Base-by-base conservation (phyloP, 2,113 vertebrate species). In the Malaclemys terrapin region DNA sequence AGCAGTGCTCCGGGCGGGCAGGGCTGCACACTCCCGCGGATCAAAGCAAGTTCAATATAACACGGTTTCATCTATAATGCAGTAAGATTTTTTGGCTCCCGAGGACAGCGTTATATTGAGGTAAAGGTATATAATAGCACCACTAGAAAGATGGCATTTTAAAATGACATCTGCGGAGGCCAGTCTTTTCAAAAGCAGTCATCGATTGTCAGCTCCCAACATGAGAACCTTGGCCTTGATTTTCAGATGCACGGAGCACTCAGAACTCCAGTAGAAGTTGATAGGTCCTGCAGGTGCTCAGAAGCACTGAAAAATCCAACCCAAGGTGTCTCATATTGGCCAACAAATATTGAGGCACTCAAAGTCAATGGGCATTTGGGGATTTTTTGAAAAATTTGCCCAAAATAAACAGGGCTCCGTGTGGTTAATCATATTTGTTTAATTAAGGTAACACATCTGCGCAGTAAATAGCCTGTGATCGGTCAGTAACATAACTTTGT, bases 361-460 rank as follows among this genome's bases (percentile, higher is more conserved):
- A 84, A 38, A 54, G 91, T 89, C 72, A 85, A 16, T 52, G 16
- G 19, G 5, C 75, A 85, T 57, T 54, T 53, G 17, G 10, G 42
- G 42, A 42, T n/a, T 53, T 76, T 87, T 59, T 54, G 80, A 72
- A 93, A 54, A 95, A 94, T 89, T 93, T 95, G 85, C 95, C 91
- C 82, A 31, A 97, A 97, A 96, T 95, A 97, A 97, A 98, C 45
- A 31, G 96, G 96, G 86, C 93, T 98, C 97, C 96, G 82, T 98
- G 93, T 96, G 94, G 93, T 84, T 98, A 97, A 97, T 94, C 98
- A 94, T 92, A 98, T 98, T 98, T 98, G 96, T 98, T 98, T 98
- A 98, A 98, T 98, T 98, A 98, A 98, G 98, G 98, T 97, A 98
- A 97, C 97, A 98, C 89, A 97, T 97, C 97, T 98, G 95, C 98